phyloP scores from a whole-genome alignment of 2,797 vertebrate genomes.

The Diplodus puntazzo region DNA sequence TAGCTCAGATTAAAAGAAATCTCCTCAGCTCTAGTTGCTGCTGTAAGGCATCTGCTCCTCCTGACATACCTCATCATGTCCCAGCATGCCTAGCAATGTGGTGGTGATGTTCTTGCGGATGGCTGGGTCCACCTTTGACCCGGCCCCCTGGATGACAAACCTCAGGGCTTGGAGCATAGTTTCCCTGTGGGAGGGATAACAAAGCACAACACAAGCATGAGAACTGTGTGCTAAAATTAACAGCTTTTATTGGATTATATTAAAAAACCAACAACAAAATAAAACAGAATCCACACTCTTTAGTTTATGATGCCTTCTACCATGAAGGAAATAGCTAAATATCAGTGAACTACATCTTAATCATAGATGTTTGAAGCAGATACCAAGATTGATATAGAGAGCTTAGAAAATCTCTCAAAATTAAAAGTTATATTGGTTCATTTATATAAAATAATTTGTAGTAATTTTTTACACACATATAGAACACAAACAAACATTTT shows the following conservation, averaged over 20 bases:
- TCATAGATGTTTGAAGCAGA: not conserved
- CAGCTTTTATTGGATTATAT: not conserved
- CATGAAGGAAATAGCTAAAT: too few species aligned
- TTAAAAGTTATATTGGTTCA: not conserved
- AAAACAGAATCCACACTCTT: not conserved
- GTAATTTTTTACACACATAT: not conserved
- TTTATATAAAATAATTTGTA: not conserved
- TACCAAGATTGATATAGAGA: not conserved
- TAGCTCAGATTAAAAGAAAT: not conserved
- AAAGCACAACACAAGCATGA: constrained; percentile 14
- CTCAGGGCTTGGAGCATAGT: constrained; percentile 97
- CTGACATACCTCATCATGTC: constrained; percentile 95
- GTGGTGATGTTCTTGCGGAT: constrained; percentile 94
- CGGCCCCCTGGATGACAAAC: constrained; percentile 96
- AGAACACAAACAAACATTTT: not conserved
- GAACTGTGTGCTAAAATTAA: not conserved
- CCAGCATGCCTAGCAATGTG: constrained; percentile 94
- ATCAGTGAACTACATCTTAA: too few species aligned
- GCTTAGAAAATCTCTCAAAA: not conserved
- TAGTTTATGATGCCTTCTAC: not conserved
- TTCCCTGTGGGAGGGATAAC: constrained; percentile 85
- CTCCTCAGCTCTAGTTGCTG: constrained; percentile 1
- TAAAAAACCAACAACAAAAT: not conserved
- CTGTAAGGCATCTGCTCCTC: constrained; percentile 29
- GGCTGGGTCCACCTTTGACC: constrained; percentile 92